Percentiles rank a stretch among this genome's conserved stretches.
Conservation (phyloP, 2,113 vertebrate species). For the Ramphastos sulfuratus region DNA sequence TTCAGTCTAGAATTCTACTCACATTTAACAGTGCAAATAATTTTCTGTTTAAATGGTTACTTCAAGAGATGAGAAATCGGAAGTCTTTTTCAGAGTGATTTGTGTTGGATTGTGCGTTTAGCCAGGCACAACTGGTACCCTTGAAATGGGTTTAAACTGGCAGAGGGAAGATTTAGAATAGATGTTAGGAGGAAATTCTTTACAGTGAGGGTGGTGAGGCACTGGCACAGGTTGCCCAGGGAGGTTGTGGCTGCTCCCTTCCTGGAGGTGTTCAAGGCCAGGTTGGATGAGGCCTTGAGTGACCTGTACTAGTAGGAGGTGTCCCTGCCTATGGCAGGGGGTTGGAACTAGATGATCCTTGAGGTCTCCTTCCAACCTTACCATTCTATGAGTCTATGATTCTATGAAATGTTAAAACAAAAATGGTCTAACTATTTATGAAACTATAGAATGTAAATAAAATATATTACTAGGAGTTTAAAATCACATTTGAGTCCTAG, state of each 20-base stretch:
- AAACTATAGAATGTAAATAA: neutral
- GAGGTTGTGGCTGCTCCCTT: no score
- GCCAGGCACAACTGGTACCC: neutral
- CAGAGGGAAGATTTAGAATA: no score
- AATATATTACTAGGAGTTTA: neutral
- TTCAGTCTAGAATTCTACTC: neutral
- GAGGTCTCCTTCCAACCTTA: no score
- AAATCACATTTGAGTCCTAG: neutral
- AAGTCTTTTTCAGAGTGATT: neutral
- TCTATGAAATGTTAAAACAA: neutral
- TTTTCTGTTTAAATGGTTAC: neutral
- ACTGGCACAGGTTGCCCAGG: no score
- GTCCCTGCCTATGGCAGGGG: no score
- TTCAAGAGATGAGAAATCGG: neutral
- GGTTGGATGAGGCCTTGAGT: no score
- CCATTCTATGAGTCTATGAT: no score
- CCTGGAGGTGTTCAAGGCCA: no score
- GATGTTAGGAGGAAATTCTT: no score
- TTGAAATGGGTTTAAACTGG: neutral
- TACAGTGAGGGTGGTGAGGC: no score
- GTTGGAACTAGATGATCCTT: no score
- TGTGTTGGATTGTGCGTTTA: neutral
- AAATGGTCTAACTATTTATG: neutral
- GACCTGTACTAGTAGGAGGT: no score
- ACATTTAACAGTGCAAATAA: neutral